Conservation (phyloP, 2,888 invertebrate species). For the Axea sp. region DNA sequence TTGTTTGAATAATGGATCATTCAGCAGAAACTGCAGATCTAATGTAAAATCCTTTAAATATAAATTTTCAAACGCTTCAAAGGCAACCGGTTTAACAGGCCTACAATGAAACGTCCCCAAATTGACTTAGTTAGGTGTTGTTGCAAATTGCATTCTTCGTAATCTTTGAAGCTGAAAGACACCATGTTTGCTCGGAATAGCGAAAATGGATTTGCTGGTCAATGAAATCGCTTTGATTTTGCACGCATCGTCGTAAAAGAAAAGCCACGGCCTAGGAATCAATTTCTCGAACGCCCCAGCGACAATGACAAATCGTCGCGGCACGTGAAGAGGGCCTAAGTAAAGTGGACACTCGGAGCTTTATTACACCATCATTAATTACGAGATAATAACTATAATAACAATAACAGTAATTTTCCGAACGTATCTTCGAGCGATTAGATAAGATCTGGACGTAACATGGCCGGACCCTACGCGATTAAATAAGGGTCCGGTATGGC, state of each 20-base stretch:
- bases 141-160: conserved; percentile 49
- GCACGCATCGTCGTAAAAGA: conserved; percentile 55
- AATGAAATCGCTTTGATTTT: conserved; percentile 54
- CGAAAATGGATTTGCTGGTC: conserved; percentile 54
- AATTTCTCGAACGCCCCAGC: conserved; percentile 44
- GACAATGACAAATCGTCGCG: conserved; percentile 56
- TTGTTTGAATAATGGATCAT: too few species aligned
- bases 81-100: neutral
- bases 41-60: too few species aligned
- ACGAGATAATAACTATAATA: conserved; percentile 59
- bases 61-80: conserved; percentile 5
- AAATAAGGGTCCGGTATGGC: conserved; percentile 33
- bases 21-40: too few species aligned
- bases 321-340: conserved; percentile 50
- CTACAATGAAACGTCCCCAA: conserved; percentile 17
- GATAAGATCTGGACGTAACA: conserved; percentile 38
- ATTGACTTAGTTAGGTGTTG: conserved; percentile 21
- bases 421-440: conserved; percentile 55
- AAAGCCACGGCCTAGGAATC: conserved; percentile 44
- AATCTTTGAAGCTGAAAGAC: conserved; percentile 27
- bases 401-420: conserved; percentile 56
- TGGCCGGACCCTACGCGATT: conserved; percentile 24
- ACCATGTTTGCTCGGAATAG: conserved; percentile 25
- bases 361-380: conserved; percentile 60
- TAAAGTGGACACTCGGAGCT: conserved; percentile 56